A percentile compares a stretch with the other conserved stretches of the same genome.
These are phyloP conservation scores for Raillietiella orientalis DNA, from an alignment of 2,888 invertebrate genomes.

Conservation along the genomic window DNA sequence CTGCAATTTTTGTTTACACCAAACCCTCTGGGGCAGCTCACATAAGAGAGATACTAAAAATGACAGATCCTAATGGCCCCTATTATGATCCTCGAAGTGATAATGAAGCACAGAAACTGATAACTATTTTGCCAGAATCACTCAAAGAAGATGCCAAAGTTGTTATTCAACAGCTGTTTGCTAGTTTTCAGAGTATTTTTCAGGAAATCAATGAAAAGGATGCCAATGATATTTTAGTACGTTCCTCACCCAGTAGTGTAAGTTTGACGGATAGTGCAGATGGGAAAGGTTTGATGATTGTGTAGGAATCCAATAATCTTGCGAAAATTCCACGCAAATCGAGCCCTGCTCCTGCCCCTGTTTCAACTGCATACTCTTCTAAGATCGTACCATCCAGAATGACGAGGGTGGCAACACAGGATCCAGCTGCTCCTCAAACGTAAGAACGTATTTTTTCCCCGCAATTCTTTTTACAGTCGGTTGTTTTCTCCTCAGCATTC, in stretches of 20 bases:
- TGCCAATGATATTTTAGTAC: slow-evolving; percentile 46
- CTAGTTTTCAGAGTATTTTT: slow-evolving; percentile 4
- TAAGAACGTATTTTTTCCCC: no score
- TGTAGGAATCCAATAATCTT: no score
- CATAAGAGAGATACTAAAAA: slow-evolving; percentile 21
- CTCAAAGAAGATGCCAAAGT: slow-evolving; percentile 28
- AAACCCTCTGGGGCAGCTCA: slow-evolving; percentile 28
- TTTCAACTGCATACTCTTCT: slow-evolving; percentile 1
- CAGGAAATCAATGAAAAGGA: slow-evolving; percentile 37
- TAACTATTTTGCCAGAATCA: slow-evolving; percentile 35
- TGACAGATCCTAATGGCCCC: slow-evolving; percentile 12
- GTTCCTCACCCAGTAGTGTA: slow-evolving; percentile 29
- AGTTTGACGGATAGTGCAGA: no score
- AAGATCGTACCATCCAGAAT: slow-evolving; percentile 2
- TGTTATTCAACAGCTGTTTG: slow-evolving; percentile 22
- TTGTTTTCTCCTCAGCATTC: slow-evolving; percentile 20
- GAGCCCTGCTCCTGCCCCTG: neutral
- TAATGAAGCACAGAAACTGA: slow-evolving; percentile 32
- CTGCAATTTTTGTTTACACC: slow-evolving; percentile 47
- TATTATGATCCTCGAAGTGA: slow-evolving; percentile 19
- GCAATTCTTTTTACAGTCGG: no score
- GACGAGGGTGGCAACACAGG: neutral
- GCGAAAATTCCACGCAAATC: neutral
- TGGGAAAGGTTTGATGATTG: no score
- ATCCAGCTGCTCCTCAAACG: neutral